These are phyloP conservation scores for Cercocebus atys DNA, from an alignment of 2,113 vertebrate genomes.

Conservation along the genomic window DNA sequence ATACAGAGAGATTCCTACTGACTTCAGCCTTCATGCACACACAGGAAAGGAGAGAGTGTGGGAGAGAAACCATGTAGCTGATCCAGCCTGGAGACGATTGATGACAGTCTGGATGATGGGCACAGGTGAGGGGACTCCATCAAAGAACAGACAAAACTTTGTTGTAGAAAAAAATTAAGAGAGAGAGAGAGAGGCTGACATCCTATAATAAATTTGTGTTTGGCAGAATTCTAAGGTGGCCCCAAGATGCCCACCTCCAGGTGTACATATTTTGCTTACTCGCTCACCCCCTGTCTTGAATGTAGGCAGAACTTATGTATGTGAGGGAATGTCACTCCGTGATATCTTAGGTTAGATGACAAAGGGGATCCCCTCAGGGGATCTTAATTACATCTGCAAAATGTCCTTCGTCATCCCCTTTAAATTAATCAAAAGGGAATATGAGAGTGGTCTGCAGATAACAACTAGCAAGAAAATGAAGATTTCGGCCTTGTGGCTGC, in stretches of 20 bases:
- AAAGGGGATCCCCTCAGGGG: background rate
- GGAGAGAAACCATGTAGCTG: accelerated
- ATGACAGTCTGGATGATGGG: background rate
- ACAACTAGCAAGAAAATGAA: background rate
- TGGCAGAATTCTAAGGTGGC: background rate
- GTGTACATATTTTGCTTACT: background rate
- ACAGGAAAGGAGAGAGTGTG: background rate
- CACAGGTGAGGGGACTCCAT: too few species aligned
- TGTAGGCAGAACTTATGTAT: background rate
- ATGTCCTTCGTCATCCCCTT: background rate
- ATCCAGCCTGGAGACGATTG: background rate
- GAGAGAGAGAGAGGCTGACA: background rate
- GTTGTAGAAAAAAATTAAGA: background rate
- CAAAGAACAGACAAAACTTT: background rate
- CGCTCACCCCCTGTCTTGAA: background rate
- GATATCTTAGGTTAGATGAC: background rate
- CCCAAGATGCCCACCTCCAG: background rate
- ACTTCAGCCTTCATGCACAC: background rate
- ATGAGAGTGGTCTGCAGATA: background rate
- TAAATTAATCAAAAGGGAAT: background rate
- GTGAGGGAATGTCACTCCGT: too few species aligned
- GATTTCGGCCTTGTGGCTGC: background rate
- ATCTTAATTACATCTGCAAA: background rate
- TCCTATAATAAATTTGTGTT: too few species aligned
- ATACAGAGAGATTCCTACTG: background rate